Percentiles rank a stretch among this genome's conserved stretches.
Conservation (phyloP, 1,140 invertebrate genomes). For the Anoplolepis gracilipes region DNA sequence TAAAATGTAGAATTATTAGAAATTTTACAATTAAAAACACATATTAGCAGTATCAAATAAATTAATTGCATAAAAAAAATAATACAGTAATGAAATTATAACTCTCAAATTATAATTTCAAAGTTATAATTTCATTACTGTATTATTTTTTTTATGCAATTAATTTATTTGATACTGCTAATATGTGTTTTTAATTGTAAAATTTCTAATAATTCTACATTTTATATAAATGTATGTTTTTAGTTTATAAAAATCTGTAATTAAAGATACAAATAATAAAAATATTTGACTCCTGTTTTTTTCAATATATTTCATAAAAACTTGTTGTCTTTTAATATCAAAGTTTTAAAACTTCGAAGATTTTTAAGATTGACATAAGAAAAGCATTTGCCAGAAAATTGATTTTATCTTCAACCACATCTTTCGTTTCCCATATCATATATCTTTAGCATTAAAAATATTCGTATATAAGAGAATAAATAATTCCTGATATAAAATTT, state of each 20-base stretch:
- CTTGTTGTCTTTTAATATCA: neutral
- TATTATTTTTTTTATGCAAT: neutral
- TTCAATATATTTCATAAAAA: neutral
- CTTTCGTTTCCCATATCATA: neutral
- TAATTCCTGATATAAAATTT: neutral
- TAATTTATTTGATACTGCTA: neutral
- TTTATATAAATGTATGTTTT: neutral
- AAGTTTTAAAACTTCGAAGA: neutral
- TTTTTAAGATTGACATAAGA: neutral
- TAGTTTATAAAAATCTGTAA: neutral
- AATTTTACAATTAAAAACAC: neutral
- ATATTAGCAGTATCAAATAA: neutral
- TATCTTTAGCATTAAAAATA: neutral
- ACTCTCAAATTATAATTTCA: neutral
- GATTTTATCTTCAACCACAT: neutral
- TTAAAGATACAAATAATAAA: neutral
- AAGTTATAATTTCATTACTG: neutral
- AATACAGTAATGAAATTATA: neutral
- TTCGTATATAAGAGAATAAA: neutral
- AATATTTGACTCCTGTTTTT: neutral
- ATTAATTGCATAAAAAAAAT: neutral
- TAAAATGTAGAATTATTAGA: neutral
- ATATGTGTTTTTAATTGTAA: neutral
- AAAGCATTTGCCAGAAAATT: neutral
- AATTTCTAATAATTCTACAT: neutral